phyloP scores from a whole-genome alignment of 2,888 invertebrate genomes.

The Ditula angustiorana region DNA sequence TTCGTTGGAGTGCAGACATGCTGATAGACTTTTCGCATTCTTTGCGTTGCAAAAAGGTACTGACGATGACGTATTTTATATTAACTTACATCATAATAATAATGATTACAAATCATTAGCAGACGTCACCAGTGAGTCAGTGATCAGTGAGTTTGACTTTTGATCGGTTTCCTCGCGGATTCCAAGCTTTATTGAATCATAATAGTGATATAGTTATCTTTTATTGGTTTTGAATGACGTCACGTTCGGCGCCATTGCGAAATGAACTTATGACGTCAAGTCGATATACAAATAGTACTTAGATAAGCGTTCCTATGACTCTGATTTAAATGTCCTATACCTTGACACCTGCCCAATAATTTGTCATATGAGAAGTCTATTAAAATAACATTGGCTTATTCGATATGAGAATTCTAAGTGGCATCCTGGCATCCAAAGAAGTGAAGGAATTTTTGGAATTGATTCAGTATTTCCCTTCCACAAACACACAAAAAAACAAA shows the following conservation, averaged over 20 bases:
- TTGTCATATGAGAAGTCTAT: neutral
- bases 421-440: too few relatives aligned
- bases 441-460: too few relatives aligned
- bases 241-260: neutral
- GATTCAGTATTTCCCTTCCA: too few relatives aligned
- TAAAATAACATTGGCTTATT: neutral
- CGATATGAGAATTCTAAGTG: too few relatives aligned
- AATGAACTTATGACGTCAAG: slow-evolving; percentile 1
- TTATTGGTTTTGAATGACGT: neutral
- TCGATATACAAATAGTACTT: neutral
- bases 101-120: neutral
- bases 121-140: neutral
- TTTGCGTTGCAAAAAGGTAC: too few relatives aligned
- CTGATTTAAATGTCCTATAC: neutral
- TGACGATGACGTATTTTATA: too few relatives aligned
- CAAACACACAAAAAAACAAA: too few relatives aligned
- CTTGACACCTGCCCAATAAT: neutral
- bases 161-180: neutral
- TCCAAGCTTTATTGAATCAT: neutral
- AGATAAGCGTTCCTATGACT: too few relatives aligned
- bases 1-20: too few relatives aligned
- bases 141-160: slow-evolving; percentile 3
- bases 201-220: neutral
- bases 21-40: too few relatives aligned
- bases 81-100: too few relatives aligned